Conservation (phyloP, 2,797 vertebrate genomes). For the Liparis tanakae region DNA sequence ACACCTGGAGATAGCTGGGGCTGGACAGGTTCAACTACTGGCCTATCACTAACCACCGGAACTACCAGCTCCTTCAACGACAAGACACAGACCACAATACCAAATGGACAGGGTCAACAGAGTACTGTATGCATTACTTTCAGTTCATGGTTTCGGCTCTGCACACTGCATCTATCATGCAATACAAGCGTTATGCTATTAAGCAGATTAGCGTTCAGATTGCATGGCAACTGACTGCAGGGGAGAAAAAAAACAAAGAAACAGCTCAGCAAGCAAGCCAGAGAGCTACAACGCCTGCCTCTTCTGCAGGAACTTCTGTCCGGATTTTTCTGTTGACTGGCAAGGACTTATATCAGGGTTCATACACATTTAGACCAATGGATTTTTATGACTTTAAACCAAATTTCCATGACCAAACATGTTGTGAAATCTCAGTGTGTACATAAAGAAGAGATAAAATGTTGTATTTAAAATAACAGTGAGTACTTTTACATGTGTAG, state of each 20-base stretch:
- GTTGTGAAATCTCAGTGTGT: too few species aligned
- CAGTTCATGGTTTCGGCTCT: conserved; percentile 21
- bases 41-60: conserved; percentile 84
- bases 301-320: conserved; percentile 6
- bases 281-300: conserved; percentile 26
- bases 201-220: conserved; percentile 54
- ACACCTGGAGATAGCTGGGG: conserved; percentile 91
- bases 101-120: conserved; percentile 45
- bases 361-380: too few species aligned
- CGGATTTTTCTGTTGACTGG: background rate
- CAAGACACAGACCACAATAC: conserved; percentile 65
- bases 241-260: conserved; percentile 19
- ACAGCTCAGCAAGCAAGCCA: conserved; percentile 48
- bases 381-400: too few species aligned
- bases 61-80: conserved; percentile 86
- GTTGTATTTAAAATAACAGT: too few species aligned
- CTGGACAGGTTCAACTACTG: conserved; percentile 84
- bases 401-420: too few species aligned
- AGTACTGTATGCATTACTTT: conserved; percentile 22
- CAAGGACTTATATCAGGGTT: background rate
- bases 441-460: too few species aligned
- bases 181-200: conserved; percentile 23
- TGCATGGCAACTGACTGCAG: conserved; percentile 35
- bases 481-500: too few species aligned
- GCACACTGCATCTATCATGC: conserved; percentile 54